phyloP scores from a whole-genome alignment of 2,797 vertebrate species.

The Lindbergichthys nudifrons region DNA sequence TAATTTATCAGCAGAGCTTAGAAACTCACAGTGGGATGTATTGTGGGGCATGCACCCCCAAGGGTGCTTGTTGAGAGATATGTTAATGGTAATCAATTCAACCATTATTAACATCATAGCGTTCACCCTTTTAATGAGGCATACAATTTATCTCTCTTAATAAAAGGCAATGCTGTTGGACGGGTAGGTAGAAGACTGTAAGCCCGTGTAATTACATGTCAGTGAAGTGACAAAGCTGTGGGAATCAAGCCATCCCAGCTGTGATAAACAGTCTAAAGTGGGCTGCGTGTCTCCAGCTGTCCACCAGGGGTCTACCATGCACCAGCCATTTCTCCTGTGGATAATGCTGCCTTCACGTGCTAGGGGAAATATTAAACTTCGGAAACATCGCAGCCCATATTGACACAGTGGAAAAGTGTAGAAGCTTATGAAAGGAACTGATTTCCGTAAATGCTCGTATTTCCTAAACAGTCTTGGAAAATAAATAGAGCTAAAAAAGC shows the following conservation, averaged over 20 bases:
- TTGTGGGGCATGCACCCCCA: neutral
- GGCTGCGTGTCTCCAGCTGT: conserved; percentile 7
- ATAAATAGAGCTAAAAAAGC: no score
- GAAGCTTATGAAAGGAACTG: neutral
- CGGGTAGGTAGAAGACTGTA: neutral
- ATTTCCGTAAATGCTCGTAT: neutral
- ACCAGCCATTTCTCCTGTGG: conserved; percentile 5
- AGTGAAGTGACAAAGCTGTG: neutral
- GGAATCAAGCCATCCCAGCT: neutral
- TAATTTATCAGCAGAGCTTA: neutral
- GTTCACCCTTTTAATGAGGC: neutral
- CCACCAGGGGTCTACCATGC: conserved; percentile 63
- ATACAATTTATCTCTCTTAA: neutral
- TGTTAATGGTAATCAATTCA: neutral
- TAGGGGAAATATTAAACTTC: conserved; percentile 4
- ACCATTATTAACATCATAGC: neutral
- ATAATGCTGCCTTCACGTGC: conserved; percentile 34
- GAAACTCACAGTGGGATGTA: neutral
- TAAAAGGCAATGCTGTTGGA: no score
- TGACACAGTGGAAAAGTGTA: neutral
- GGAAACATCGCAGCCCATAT: rapidly evolving
- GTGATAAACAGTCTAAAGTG: no score
- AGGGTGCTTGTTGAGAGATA: neutral
- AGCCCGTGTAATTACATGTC: neutral
- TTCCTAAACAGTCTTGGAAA: neutral